Conservation (phyloP, 2,797 vertebrate genomes). For the Podarcis lilfordi region DNA sequence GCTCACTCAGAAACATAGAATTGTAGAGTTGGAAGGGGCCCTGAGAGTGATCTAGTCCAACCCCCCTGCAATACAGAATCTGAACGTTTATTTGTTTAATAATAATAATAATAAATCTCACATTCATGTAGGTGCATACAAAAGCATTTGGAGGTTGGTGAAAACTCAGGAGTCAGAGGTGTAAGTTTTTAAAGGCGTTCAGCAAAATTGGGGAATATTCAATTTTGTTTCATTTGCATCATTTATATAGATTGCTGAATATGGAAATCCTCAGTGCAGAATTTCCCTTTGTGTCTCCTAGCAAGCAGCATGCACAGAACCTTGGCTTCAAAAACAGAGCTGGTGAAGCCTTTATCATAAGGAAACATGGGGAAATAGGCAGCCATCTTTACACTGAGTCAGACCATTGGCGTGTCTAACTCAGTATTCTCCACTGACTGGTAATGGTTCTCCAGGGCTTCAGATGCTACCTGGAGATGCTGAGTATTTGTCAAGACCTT, state of each 20-base stretch:
- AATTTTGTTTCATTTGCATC: not conserved
- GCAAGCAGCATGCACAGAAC: not conserved
- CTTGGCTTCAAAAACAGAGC: not conserved
- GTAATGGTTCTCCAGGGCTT: too few species aligned
- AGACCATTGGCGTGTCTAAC: too few species aligned
- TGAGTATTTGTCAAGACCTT: too few species aligned
- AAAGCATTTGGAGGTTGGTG: not conserved
- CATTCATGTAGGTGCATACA: not conserved
- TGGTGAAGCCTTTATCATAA: not conserved
- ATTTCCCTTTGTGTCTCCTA: not conserved
- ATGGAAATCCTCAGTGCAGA: not conserved
- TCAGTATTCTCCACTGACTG: too few species aligned
- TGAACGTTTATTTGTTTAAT: too few species aligned
- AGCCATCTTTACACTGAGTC: too few species aligned
- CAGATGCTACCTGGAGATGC: too few species aligned
- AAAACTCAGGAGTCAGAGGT: not conserved
- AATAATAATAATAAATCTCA: too few species aligned
- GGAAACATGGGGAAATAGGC: not conserved
- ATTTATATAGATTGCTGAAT: not conserved
- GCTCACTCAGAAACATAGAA: not conserved
- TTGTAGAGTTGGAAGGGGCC: too few species aligned
- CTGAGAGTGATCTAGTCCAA: too few species aligned
- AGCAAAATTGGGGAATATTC: not conserved
- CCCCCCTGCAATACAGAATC: too few species aligned
- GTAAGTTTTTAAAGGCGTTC: not conserved